phyloP scores from a whole-genome alignment of 2,888 invertebrate genomes.

The Seladonia tumulorum region DNA sequence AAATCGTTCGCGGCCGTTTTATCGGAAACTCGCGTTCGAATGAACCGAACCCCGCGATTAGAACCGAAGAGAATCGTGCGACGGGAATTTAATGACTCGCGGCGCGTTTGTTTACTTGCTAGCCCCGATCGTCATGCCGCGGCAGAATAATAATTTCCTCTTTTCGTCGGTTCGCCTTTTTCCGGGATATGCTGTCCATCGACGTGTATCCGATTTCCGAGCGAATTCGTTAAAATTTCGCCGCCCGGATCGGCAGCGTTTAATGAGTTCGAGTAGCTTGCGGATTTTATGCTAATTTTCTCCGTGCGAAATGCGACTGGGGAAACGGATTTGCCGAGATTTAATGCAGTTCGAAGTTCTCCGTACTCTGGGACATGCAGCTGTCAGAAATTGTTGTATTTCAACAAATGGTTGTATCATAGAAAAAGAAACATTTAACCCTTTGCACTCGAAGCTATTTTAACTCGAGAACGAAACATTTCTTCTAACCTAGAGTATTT shows the following conservation, averaged over 20 bases:
- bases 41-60: background rate
- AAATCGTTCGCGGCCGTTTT: constrained; percentile 5
- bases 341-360: background rate
- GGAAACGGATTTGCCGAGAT: background rate
- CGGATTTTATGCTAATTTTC: background rate
- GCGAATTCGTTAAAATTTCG: background rate
- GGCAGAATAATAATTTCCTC: background rate
- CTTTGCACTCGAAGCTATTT: too few species aligned
- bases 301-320: background rate
- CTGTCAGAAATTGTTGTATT: too few species aligned
- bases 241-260: background rate
- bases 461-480: too few species aligned
- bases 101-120: background rate
- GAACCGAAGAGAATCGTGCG: background rate
- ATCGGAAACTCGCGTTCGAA: constrained; percentile 7
- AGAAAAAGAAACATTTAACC: too few species aligned
- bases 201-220: background rate
- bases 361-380: background rate
- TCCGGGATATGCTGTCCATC: background rate
- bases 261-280: background rate
- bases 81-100: background rate
- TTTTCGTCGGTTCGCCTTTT: background rate
- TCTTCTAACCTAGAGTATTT: too few species aligned
- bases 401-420: too few species aligned
- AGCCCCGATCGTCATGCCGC: background rate